Base-by-base conservation (phyloP, 2,888 invertebrate species). In the Phanerotoma sp. region DNA sequence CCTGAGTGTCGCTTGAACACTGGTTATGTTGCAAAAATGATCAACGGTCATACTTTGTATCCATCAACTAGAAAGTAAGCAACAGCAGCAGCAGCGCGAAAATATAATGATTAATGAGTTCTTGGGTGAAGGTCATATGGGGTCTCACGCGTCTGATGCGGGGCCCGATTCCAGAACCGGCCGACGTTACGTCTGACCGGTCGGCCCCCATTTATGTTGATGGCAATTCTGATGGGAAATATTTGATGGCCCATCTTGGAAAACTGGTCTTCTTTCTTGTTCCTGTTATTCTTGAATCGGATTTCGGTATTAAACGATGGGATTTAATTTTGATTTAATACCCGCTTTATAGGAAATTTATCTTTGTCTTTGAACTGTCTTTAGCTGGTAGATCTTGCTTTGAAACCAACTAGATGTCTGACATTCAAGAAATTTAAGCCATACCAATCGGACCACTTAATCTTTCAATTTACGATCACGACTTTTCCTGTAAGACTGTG, bases 141-240 rank as follows among this genome's bases (percentile, higher is more conserved):
- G 37, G 47, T 47, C 50, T 52, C 45, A 54, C 49, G 45, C 51
- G 45, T 52, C 45, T 49, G 55, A 54, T 61, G 44, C 62, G 63
- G 65, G 67, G 66, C 62, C 67, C 65, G 67, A 62, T 69, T 67
- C 67, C 64, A 61, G 64, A 68, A 67, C 66, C 66, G 67, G 68
- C 66, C 67, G 20, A 52, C 47, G 51, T 33, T 21, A 52, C 47
- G 51, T 33, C 16, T 41, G 40, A 33, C 51, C 33, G 28, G 46
- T 47, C 33, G 35, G 49, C 18, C 44, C 44, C 33, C 37, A 54
- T 38, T 44, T 53, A 41, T 45, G 44, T 33, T 30, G 30, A 47
- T 21, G 41, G 40, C 45, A 38, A 54, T 42, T 13, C 64, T 66
- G 66, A 61, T 66, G 66, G 66, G 67, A 66, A 67, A 64, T 63